Conservation (phyloP, 2,113 vertebrate species). For the Hemiscyllium ocellatum region DNA sequence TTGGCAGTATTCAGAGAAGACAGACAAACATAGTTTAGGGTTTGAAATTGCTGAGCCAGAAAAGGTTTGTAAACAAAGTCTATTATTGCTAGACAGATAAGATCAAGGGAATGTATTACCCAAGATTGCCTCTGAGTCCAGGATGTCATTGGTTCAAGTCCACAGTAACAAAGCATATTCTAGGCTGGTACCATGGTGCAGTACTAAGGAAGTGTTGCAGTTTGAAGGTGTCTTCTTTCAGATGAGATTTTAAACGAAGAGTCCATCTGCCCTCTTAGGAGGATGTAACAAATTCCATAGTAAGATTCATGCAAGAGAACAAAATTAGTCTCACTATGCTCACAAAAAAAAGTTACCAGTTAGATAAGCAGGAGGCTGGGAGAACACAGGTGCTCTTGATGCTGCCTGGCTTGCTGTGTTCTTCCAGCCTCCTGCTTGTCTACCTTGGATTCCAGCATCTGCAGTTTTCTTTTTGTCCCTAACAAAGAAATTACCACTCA, state of each 20-base stretch:
- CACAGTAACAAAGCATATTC: background rate
- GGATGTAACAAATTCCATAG: background rate
- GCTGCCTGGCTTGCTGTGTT: no score
- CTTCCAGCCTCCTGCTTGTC: no score
- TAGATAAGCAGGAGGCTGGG: no score
- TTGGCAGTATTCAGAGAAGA: background rate
- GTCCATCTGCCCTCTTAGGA: background rate
- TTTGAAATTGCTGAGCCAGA: background rate
- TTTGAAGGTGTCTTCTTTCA: background rate
- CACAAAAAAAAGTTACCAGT: background rate
- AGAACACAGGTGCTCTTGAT: no score
- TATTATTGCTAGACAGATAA: background rate
- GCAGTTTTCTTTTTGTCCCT: no score
- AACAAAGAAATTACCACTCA: background rate
- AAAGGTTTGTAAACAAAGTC: background rate
- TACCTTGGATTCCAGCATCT: no score
- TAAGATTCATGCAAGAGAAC: background rate
- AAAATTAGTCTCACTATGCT: background rate
- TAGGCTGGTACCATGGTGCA: background rate
- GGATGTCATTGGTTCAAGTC: background rate
- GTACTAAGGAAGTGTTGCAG: background rate
- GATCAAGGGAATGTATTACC: background rate
- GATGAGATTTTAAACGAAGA: background rate
- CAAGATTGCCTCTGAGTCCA: background rate
- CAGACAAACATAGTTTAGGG: background rate